A percentile compares a stretch with the other conserved stretches of the same genome.
Evolutionary conservation across 2,888 invertebrate genomes (phyloP).

Genomic region (Lasiommata megera): DNA sequence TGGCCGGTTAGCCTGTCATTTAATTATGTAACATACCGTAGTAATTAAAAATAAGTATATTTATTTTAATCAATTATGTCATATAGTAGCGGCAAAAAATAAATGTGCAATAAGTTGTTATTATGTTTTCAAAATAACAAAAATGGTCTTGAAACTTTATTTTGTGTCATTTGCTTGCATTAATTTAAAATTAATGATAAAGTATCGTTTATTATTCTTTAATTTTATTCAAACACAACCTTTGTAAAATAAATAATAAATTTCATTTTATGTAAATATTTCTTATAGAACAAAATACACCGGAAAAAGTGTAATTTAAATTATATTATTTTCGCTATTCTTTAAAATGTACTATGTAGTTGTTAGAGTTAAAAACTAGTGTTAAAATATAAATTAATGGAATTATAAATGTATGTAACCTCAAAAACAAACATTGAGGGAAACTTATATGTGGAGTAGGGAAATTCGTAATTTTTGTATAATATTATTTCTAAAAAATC

Average conservation of each 20-base stretch:
- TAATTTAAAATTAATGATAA: neutral
- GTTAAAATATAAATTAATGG: conserved; percentile 1
- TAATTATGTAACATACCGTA: too few species aligned
- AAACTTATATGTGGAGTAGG: neutral
- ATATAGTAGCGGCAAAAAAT: conserved; percentile 20
- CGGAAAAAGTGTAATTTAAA: neutral
- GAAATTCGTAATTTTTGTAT: conserved; percentile 26
- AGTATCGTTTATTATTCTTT: neutral
- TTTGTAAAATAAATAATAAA: neutral
- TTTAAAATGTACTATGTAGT: neutral
- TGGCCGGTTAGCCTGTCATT: too few species aligned
- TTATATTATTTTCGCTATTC: neutral
- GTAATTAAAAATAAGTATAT: too few species aligned
- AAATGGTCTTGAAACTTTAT: neutral
- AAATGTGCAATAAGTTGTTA: neutral
- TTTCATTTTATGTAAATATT: conserved; percentile 9
- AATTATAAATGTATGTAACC: conserved; percentile 2
- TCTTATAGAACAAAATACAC: neutral
- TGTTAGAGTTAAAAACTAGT: conserved; percentile 7
- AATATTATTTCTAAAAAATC: conserved; percentile 21
- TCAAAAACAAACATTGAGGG: neutral
- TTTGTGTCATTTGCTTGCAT: neutral
- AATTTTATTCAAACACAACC: neutral
- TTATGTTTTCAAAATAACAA: neutral
- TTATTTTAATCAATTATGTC: too few species aligned